These are phyloP conservation scores for Proterorhinus semilunaris DNA, from an alignment of 2,113 vertebrate genomes.

Conservation along the genomic window DNA sequence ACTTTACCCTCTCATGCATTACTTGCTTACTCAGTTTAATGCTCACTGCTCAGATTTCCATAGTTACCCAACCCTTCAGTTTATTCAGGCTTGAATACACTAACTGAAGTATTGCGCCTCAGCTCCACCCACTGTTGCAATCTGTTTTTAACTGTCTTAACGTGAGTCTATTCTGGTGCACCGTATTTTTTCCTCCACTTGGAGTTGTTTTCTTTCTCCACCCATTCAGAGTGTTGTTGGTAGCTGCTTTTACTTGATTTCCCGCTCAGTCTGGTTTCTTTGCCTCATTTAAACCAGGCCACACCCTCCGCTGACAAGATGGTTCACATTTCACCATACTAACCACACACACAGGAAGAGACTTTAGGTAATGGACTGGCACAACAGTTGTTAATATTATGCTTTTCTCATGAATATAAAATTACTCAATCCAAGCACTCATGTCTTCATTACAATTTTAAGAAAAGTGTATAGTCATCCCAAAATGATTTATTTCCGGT, in stretches of 20 bases:
- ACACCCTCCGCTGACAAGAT: slow-evolving; percentile 54
- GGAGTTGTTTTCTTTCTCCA: slow-evolving; percentile 44
- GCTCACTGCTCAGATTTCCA: slow-evolving; percentile 17
- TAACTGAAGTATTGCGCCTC: slow-evolving; percentile 30
- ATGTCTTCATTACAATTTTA: too few relatives aligned
- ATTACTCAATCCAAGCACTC: background rate
- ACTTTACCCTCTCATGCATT: slow-evolving; percentile 3
- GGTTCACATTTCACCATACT: slow-evolving; percentile 53
- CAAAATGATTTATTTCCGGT: too few relatives aligned
- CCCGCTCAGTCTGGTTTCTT: slow-evolving; percentile 49
- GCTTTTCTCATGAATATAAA: background rate
- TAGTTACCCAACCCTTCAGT: slow-evolving; percentile 28
- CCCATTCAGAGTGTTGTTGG: slow-evolving; percentile 10
- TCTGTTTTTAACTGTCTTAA: slow-evolving; percentile 15
- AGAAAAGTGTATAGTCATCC: too few relatives aligned
- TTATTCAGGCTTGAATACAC: slow-evolving; percentile 21
- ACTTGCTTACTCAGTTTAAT: slow-evolving; percentile 14
- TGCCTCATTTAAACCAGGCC: slow-evolving; percentile 55
- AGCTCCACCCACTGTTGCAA: slow-evolving; percentile 22
- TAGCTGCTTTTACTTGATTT: slow-evolving; percentile 40
- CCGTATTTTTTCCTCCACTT: slow-evolving; percentile 2
- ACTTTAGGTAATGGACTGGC: slow-evolving; percentile 1
- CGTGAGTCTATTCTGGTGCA: slow-evolving; percentile 36
- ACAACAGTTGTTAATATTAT: background rate
- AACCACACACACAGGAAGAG: slow-evolving; percentile 5